These are phyloP conservation scores for Ganaspis brasiliensis DNA, from an alignment of 2,888 invertebrate species.

Conservation along the genomic window DNA sequence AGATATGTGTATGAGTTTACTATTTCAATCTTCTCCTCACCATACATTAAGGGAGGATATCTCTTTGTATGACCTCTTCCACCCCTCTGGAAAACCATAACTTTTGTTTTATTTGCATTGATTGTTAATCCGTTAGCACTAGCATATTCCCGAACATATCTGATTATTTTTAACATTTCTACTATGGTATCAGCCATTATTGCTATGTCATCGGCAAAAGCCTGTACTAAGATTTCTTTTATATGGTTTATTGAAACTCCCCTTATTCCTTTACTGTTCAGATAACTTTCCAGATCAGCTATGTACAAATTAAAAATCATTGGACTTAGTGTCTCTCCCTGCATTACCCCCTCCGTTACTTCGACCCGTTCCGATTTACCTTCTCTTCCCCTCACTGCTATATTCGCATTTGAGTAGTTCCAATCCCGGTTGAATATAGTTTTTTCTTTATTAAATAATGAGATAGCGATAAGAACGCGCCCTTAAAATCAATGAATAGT, in stretches of 20 bases:
- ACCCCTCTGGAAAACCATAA: no score
- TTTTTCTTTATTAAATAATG: conserved; percentile 12
- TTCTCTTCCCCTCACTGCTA: background rate
- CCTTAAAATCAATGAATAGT: background rate
- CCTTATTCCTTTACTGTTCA: background rate
- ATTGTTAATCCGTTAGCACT: no score
- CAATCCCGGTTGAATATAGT: background rate
- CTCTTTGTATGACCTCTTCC: no score
- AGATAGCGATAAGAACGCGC: background rate
- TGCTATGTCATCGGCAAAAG: conserved; percentile 16
- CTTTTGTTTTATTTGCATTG: no score
- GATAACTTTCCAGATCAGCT: background rate
- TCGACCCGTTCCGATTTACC: background rate
- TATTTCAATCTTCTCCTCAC: conserved; percentile 1
- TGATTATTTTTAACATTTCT: conserved; percentile 8
- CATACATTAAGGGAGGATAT: background rate
- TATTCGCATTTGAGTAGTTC: conserved; percentile 6
- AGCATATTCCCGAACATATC: no score
- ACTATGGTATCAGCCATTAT: background rate
- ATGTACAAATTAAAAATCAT: conserved; percentile 10
- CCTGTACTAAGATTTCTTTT: background rate
- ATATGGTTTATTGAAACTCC: no score
- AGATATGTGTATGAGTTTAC: background rate
- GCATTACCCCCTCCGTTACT: background rate
- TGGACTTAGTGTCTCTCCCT: background rate